phyloP scores from a whole-genome alignment of 2,888 invertebrate species.

The Malthinus flaveolus region DNA sequence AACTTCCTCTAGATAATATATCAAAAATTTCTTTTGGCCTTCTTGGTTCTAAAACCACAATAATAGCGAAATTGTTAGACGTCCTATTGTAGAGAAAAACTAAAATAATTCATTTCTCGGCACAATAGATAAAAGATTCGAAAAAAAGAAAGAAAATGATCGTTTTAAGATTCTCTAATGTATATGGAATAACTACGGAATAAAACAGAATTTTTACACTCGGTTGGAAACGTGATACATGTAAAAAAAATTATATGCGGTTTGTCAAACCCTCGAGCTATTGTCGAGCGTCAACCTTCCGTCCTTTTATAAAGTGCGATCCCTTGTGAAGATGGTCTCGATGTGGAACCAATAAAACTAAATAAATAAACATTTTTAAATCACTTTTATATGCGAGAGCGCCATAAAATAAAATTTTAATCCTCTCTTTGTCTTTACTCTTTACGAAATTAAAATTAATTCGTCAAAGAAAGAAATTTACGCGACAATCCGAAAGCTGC shows the following conservation, averaged over 20 bases:
- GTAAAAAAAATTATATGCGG: conserved; percentile 47
- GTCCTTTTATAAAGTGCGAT: conserved; percentile 26
- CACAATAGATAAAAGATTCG: conserved; percentile 12
- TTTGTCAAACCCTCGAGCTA: conserved; percentile 47
- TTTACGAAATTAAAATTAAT: background rate
- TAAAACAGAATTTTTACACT: conserved; percentile 42
- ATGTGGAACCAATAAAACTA: conserved; percentile 28
- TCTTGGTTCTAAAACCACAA: conserved; percentile 10
- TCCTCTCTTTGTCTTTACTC: background rate
- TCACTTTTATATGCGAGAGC: conserved; percentile 13
- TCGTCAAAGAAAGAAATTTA: background rate
- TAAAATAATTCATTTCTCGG: conserved; percentile 18
- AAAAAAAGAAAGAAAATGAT: conserved; percentile 19
- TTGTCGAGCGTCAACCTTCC: conserved; percentile 36
- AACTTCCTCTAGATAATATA: background rate
- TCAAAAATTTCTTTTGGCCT: conserved; percentile 13
- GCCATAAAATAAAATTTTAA: conserved; percentile 3
- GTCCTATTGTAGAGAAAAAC: conserved; percentile 10
- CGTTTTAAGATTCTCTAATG: conserved; percentile 23
- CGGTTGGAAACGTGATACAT: conserved; percentile 42
- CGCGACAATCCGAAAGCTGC: background rate
- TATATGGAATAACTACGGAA: conserved; percentile 26
- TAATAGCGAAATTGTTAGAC: conserved; percentile 6
- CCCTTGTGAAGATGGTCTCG: conserved; percentile 22
- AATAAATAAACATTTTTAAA: conserved; percentile 32